Percentiles rank a stretch among this genome's conserved stretches.
Conservation (phyloP, 2,113 vertebrate genomes). For the Malurus melanocephalus region DNA sequence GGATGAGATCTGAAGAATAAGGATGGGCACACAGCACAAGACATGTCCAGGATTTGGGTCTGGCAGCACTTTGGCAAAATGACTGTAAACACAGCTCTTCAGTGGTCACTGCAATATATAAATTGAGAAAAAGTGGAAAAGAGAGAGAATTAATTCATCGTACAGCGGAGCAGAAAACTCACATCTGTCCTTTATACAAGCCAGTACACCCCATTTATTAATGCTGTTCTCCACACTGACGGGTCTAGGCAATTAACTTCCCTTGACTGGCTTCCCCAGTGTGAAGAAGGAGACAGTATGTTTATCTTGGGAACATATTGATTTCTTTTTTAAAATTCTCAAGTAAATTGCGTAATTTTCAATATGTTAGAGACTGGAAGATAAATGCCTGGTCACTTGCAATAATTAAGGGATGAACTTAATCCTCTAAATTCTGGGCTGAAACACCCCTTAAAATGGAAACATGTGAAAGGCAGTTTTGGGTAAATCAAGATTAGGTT, state of each 20-base stretch:
- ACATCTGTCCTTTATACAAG: slow-evolving; percentile 79
- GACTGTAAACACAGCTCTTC: slow-evolving; percentile 41
- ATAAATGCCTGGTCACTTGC: background rate
- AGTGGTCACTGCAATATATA: slow-evolving; percentile 48
- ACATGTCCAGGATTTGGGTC: background rate
- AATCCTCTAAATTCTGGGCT: slow-evolving; percentile 12
- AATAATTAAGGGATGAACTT: slow-evolving; percentile 41
- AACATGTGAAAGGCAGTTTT: background rate
- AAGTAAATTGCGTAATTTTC: slow-evolving; percentile 37
- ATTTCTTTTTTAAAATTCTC: slow-evolving; percentile 49
- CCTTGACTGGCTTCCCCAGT: slow-evolving; percentile 58
- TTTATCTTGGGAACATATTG: slow-evolving; percentile 57
- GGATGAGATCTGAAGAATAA: background rate
- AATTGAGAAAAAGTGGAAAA: slow-evolving; percentile 51
- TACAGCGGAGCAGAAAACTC: slow-evolving; percentile 77
- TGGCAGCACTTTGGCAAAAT: background rate
- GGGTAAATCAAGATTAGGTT: background rate
- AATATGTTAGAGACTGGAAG: background rate
- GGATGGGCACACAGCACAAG: background rate
- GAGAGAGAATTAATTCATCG: slow-evolving; percentile 69
- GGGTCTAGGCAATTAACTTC: slow-evolving; percentile 73
- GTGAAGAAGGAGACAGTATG: slow-evolving; percentile 41
- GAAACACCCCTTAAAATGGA: slow-evolving; percentile 10
- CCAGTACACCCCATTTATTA: slow-evolving; percentile 80
- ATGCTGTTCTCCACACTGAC: slow-evolving; percentile 64